These are phyloP conservation scores for Ptychadena robeensis DNA, from an alignment of 2,797 vertebrate species.

Conservation along the genomic window DNA sequence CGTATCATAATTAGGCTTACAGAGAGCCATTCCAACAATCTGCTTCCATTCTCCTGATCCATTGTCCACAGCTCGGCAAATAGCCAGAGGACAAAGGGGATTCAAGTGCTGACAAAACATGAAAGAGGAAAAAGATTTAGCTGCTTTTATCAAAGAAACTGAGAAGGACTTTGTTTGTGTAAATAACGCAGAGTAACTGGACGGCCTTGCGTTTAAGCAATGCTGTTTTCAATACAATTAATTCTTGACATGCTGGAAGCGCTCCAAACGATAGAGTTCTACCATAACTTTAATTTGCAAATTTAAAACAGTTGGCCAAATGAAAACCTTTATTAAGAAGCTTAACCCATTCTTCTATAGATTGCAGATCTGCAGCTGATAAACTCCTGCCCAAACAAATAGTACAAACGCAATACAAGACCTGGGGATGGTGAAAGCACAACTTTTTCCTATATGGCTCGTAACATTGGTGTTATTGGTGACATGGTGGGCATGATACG, in stretches of 20 bases:
- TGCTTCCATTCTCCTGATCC: conserved; percentile 98
- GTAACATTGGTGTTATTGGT: conserved; percentile 8
- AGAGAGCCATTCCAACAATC: conserved; percentile 99
- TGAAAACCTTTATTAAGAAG: conserved; percentile 81
- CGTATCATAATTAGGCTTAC: conserved; percentile 99
- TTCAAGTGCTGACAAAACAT: conserved; percentile 99
- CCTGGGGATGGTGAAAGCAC: background rate
- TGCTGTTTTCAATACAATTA: conserved; percentile 88
- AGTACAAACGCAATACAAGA: background rate
- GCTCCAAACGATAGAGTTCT: conserved; percentile 85
- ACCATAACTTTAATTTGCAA: conserved; percentile 88
- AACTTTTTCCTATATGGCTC: background rate
- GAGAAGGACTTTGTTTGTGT: conserved; percentile 99
- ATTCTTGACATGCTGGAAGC: conserved; percentile 86
- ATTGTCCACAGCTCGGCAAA: conserved; percentile 98
- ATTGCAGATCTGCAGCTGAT: background rate
- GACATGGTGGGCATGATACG: conserved; percentile 1
- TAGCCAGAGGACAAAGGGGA: conserved; percentile 99
- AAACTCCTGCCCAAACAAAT: background rate
- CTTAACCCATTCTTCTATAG: conserved; percentile 70
- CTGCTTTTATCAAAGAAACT: conserved; percentile 98
- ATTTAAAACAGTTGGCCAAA: conserved; percentile 87
- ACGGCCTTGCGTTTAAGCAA: conserved; percentile 84
- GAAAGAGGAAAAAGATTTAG: conserved; percentile 99
- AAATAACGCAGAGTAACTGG: conserved; percentile 97